phyloP scores from a whole-genome alignment of 2,888 invertebrate species.

The Saturnia pavonia region DNA sequence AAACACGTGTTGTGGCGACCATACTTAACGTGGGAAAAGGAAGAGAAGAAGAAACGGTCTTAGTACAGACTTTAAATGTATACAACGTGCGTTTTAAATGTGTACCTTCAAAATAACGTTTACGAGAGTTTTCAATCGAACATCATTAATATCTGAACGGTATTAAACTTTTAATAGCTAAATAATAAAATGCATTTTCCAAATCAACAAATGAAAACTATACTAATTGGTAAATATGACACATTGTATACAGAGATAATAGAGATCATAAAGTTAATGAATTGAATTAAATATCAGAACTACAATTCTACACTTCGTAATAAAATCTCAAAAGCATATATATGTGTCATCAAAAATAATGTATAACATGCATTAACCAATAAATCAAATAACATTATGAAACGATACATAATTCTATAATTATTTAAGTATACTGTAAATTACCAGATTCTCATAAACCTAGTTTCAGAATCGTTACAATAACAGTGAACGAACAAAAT shows the following conservation, averaged over 20 bases:
- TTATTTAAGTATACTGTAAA: background rate
- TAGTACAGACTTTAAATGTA: background rate
- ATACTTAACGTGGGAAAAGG: background rate
- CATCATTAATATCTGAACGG: background rate
- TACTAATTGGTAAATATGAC: background rate
- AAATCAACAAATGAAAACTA: background rate
- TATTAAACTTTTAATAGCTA: background rate
- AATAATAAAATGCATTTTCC: background rate
- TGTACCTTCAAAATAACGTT: background rate
- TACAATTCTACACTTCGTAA: background rate
- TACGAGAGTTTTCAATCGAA: background rate
- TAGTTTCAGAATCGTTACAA: background rate
- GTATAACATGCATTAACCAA: background rate
- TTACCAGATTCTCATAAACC: constrained; percentile 1
- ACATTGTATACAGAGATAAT: background rate
- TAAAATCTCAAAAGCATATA: background rate
- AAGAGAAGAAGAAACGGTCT: too few species aligned
- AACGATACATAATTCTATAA: background rate
- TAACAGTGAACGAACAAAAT: background rate
- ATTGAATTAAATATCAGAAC: background rate
- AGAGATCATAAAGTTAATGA: background rate
- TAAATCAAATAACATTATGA: background rate
- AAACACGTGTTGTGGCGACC: background rate
- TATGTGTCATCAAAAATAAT: background rate
- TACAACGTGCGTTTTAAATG: background rate